These are phyloP conservation scores for Myioborus miniatus DNA, from an alignment of 2,797 vertebrate species.

Conservation along the genomic window DNA sequence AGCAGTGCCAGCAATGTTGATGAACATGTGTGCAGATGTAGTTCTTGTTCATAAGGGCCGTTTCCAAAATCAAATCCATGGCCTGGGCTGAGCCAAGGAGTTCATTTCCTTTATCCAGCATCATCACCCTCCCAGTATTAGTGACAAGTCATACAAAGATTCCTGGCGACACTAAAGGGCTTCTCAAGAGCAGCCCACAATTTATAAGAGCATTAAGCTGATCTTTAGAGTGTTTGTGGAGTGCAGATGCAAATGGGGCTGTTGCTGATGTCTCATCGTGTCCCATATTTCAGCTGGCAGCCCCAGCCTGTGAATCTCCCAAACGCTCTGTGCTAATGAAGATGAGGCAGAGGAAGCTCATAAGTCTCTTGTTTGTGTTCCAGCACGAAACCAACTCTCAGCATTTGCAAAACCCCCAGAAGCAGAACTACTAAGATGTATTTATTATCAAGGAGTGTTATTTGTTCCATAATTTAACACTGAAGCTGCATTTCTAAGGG, in stretches of 20 bases:
- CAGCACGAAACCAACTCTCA: neutral
- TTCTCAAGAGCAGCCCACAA: neutral
- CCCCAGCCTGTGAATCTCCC: neutral
- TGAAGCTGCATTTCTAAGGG: neutral
- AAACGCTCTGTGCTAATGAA: neutral
- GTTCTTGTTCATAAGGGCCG: neutral
- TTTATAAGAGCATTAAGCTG: neutral
- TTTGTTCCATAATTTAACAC: constrained; percentile 22
- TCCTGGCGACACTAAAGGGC: neutral
- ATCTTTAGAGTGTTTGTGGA: neutral
- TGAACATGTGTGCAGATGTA: neutral
- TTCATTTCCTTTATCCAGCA: neutral
- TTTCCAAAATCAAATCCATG: neutral
- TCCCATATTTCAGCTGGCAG: neutral
- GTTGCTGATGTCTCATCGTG: neutral
- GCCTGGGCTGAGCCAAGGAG: neutral
- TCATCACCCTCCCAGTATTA: neutral
- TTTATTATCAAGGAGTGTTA: constrained; percentile 12
- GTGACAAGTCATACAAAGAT: neutral
- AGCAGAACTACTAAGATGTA: constrained; percentile 1
- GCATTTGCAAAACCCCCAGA: neutral
- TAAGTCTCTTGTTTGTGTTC: neutral
- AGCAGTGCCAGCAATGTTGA: neutral
- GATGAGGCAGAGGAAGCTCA: neutral
- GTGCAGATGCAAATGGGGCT: neutral